Conservation (phyloP, 2,113 vertebrate species). For the Pseudopodoces humilis region DNA sequence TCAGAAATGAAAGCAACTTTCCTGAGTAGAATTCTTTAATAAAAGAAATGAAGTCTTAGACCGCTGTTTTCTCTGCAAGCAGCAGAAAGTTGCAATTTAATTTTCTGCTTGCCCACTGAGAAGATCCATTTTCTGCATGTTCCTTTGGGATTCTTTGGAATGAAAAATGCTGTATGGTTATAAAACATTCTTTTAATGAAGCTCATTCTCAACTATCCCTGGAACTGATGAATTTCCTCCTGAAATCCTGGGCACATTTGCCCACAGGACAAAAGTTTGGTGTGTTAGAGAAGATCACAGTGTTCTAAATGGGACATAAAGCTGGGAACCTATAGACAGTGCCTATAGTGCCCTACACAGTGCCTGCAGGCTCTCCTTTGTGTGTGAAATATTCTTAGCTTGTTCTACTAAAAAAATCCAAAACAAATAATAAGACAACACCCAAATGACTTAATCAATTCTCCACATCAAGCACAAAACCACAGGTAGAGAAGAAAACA, state of each 20-base stretch:
- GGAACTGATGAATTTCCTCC: neutral
- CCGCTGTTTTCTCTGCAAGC: neutral
- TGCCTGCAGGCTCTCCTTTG: neutral
- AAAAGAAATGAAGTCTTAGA: neutral
- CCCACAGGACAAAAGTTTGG: neutral
- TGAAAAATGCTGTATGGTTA: neutral
- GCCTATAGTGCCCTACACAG: neutral
- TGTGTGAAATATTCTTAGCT: neutral
- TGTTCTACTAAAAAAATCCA: neutral
- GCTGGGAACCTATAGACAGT: neutral
- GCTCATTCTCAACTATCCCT: neutral
- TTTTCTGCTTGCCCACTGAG: neutral
- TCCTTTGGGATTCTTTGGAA: conserved; percentile 34
- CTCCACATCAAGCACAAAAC: neutral
- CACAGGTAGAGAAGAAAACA: neutral
- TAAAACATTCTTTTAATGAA: conserved; percentile 35
- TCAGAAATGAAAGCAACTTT: neutral
- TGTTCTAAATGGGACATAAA: neutral
- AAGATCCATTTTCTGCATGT: neutral
- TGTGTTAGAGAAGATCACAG: neutral
- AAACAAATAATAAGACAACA: neutral
- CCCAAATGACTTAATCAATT: neutral
- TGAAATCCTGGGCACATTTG: neutral
- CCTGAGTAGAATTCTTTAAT: neutral
- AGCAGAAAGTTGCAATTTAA: conserved; percentile 34